A percentile compares a stretch with the other conserved stretches of the same genome.
Evolutionary conservation across 2,113 vertebrate genomes (phyloP).

Genomic region (Lamprotornis superbus): DNA sequence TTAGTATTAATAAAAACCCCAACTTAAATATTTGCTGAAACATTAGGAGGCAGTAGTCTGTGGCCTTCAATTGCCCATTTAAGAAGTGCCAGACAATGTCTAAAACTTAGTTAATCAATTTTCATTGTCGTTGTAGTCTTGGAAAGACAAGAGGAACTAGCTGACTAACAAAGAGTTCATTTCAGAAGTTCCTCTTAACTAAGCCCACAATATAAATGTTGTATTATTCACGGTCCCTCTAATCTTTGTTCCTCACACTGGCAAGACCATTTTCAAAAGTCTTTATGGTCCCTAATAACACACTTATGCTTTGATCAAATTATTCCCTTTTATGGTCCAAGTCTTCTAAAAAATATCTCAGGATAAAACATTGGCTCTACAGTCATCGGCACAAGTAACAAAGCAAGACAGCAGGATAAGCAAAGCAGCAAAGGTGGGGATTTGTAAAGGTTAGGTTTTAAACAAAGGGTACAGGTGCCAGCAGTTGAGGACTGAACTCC

Average conservation of each 20-base stretch:
- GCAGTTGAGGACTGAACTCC: rapidly evolving
- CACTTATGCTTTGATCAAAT: background rate
- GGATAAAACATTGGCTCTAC: background rate
- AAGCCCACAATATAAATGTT: background rate
- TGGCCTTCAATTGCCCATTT: background rate
- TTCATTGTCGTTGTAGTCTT: background rate
- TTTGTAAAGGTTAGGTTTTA: background rate
- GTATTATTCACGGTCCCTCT: background rate
- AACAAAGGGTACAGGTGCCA: background rate
- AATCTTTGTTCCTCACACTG: background rate
- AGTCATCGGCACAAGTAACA: background rate
- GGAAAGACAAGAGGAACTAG: background rate
- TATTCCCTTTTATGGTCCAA: background rate
- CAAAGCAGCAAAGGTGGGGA: background rate
- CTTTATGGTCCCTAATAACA: rapidly evolving
- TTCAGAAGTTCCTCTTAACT: background rate
- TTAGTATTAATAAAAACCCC: background rate
- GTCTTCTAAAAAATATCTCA: background rate
- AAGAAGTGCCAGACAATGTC: background rate
- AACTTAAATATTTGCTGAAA: background rate
- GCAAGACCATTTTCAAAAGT: background rate
- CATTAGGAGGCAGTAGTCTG: background rate
- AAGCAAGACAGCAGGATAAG: background rate
- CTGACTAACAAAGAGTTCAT: background rate
- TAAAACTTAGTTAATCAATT: background rate